Evolutionary conservation across 2,888 invertebrate genomes (phyloP), one percentile per base, ranked within the genome.

Genomic region (Keiferia lycopersicella): DNA sequence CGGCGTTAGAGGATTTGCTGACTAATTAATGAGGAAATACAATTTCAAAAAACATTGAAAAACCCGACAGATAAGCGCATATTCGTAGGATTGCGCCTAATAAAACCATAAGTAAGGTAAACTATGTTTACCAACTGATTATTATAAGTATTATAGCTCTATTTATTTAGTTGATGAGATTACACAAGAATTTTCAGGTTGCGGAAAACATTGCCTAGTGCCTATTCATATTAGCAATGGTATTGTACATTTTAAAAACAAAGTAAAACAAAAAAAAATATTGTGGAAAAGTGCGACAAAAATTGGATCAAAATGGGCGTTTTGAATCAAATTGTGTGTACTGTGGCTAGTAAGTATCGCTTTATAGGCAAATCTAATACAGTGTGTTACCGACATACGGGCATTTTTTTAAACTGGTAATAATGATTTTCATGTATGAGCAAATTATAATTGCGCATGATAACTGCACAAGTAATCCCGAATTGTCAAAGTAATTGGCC

Each of bases 321-420:
- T 39, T 18, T 39, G 12, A 58, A 39, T 18, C 58, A 58, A 62
- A 51, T 62, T 8, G 4, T 65, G 8, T 39, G 59, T 41, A 65
- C 65, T 20, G 39, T 64, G 1, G 65, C 65, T 34, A n/a, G 69
- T 69, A 63, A 68, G 66, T 67, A 22, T 34, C 8, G n/a, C 14
- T 38, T 14, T 38, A 38, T 22, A 22, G 20, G n/a, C n/a, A n/a
- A n/a, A n/a, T n/a, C n/a, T n/a, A n/a, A n/a, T n/a, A n/a, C n/a
- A n/a, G n/a, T n/a, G n/a, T n/a, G n/a, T n/a, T n/a, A n/a, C n/a
- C n/a, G n/a, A n/a, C n/a, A n/a, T n/a, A n/a, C n/a, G n/a, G n/a
- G n/a, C n/a, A n/a, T n/a, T n/a, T n/a, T n/a, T n/a, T n/a, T n/a
- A n/a, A n/a, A n/a, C n/a, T n/a, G n/a, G n/a, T n/a, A n/a, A n/a